These are phyloP conservation scores for Anguilla obscura DNA, from an alignment of 2,797 vertebrate genomes.

Conservation along the genomic window DNA sequence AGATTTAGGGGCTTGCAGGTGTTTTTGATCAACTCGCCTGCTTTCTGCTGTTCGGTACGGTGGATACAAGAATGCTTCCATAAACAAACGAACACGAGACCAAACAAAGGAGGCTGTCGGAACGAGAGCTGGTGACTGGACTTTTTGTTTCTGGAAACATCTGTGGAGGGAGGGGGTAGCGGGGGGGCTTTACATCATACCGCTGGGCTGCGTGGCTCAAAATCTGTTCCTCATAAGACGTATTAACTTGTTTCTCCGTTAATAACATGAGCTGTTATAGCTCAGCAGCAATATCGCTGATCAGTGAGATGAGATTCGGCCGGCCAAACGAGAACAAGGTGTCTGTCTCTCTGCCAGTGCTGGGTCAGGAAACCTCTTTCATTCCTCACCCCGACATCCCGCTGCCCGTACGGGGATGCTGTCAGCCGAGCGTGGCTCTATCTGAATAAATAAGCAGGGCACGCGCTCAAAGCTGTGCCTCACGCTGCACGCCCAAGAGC, in stretches of 20 bases:
- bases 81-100: conserved; percentile 52
- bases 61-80: conserved; percentile 45
- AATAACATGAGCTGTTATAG: conserved; percentile 63
- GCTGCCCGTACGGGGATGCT: conserved; percentile 30
- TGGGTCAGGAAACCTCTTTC: conserved; percentile 28
- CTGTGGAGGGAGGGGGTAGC: conserved; percentile 17
- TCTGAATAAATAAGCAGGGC: conserved; percentile 31
- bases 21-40: conserved; percentile 49
- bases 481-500: neutral
- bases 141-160: conserved; percentile 46
- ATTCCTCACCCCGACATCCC: conserved; percentile 26
- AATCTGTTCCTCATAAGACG: conserved; percentile 68
- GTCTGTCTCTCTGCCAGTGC: conserved; percentile 34
- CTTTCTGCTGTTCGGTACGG: conserved; percentile 45
- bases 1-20: conserved; percentile 50
- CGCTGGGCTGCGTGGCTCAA: conserved; percentile 36
- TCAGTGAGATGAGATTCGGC: conserved; percentile 53
- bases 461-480: conserved; percentile 24
- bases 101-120: conserved; percentile 47
- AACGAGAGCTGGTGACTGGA: conserved; percentile 39
- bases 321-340: conserved; percentile 61
- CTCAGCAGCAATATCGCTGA: conserved; percentile 55
- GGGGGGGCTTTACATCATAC: conserved; percentile 53
- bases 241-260: conserved; percentile 63
- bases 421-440: conserved; percentile 35